phyloP scores from a whole-genome alignment of 2,797 vertebrate species.

The Macroramphosus scolopax region DNA sequence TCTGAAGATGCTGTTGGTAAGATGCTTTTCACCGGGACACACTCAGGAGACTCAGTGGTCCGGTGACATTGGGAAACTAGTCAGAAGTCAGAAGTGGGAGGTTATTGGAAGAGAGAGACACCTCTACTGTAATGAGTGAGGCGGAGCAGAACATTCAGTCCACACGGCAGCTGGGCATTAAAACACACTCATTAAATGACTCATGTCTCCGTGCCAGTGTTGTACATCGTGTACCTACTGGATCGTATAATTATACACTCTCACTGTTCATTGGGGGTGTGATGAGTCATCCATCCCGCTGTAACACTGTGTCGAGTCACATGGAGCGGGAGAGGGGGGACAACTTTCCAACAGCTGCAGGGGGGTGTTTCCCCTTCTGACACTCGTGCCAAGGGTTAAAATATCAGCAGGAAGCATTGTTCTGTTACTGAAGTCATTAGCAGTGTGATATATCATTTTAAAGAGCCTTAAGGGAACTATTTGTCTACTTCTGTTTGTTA shows the following conservation, averaged over 20 bases:
- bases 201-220: constrained; percentile 1
- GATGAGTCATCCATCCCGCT: neutral
- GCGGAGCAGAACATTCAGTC: too few relatives aligned
- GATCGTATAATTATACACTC: constrained; percentile 9
- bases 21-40: constrained; percentile 14
- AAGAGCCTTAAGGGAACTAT: too few relatives aligned
- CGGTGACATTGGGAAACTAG: too few relatives aligned
- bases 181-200: constrained; percentile 5
- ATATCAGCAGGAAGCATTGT: too few relatives aligned
- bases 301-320: constrained; percentile 4
- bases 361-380: neutral
- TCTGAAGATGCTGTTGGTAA: constrained; percentile 20
- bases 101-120: too few relatives aligned
- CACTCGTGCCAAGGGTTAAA: constrained; percentile 21
- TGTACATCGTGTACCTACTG: neutral
- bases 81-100: too few relatives aligned
- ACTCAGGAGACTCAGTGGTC: too few relatives aligned
- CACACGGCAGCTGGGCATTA: too few relatives aligned
- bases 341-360: constrained; percentile 43
- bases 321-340: constrained; percentile 10
- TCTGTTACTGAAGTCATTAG: too few relatives aligned
- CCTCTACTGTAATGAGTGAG: too few relatives aligned
- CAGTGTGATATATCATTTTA: too few relatives aligned
- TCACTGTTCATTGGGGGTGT: neutral
- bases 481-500: too few relatives aligned